Percentiles rank a stretch among this genome's conserved stretches.
phyloP scores from a whole-genome alignment of 2,113 vertebrate genomes.

The Meleagris gallopavo region DNA sequence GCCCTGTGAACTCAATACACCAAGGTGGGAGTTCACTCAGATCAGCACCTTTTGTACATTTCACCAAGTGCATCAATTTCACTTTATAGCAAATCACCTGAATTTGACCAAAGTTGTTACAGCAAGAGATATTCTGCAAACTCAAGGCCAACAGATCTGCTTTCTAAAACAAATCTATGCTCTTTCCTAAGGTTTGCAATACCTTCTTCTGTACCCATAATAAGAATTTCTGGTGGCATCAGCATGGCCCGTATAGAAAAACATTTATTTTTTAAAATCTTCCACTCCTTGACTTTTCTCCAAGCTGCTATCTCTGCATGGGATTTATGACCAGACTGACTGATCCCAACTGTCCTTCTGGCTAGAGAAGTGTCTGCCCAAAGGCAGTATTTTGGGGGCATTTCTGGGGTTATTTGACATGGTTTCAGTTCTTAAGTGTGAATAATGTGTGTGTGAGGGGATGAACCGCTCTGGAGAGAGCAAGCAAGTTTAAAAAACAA shows the following conservation, averaged over 20 bases:
- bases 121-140: not conserved
- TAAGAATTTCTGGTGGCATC: not conserved
- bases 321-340: not conserved
- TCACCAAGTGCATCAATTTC: not conserved
- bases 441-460: not conserved
- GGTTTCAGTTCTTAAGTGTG: not conserved
- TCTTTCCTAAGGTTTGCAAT: not conserved
- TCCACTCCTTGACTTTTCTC: not conserved
- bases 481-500: not conserved
- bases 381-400: not conserved
- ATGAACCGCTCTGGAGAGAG: not conserved
- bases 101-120: slow-evolving; percentile 27
- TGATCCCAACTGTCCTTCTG: not conserved
- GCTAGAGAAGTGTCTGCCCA: not conserved
- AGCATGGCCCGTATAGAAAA: not conserved
- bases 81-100: not conserved
- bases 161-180: not conserved
- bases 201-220: not conserved
- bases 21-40: not conserved
- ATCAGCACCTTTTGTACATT: not conserved
- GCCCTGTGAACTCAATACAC: slow-evolving; percentile 31
- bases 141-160: not conserved
- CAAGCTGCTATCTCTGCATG: not conserved
- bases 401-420: not conserved
- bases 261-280: not conserved